Evolutionary conservation across 2,797 vertebrate genomes (phyloP).

Genomic region (Potorous gilbertii): DNA sequence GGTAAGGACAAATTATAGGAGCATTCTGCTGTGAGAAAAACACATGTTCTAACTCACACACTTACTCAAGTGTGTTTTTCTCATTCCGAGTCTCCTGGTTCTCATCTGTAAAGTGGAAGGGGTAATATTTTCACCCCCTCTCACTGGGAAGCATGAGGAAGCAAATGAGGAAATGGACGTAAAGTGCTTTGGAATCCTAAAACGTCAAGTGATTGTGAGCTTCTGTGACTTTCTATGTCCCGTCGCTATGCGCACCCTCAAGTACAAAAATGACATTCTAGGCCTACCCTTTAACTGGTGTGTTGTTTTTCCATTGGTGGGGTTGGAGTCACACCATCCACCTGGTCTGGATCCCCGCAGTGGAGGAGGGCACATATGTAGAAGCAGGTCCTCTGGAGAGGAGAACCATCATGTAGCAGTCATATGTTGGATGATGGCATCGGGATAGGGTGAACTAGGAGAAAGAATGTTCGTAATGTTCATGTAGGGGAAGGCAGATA

Average conservation of each 20-base stretch:
- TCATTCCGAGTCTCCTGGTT: constrained; percentile 11
- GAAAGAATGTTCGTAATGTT: neutral
- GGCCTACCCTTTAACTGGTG: no score
- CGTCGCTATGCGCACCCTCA: neutral
- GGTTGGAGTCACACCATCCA: neutral
- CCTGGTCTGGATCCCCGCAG: neutral
- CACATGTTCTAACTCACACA: neutral
- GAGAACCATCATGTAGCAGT: neutral
- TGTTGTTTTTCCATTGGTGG: neutral
- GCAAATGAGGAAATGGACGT: neutral
- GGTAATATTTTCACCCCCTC: neutral
- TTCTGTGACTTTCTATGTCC: neutral
- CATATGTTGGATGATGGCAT: neutral
- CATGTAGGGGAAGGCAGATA: neutral
- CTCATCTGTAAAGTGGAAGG: neutral
- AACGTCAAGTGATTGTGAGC: neutral
- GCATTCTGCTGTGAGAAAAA: neutral
- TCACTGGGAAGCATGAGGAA: neutral
- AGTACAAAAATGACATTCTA: neutral
- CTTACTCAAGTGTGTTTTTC: neutral
- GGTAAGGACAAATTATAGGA: neutral
- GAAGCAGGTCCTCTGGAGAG: neutral
- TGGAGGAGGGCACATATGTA: neutral
- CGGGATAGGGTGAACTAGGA: neutral
- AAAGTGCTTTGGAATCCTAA: neutral